Base-by-base conservation (phyloP, 2,797 vertebrate genomes). In the Sebastiscus tertius region DNA sequence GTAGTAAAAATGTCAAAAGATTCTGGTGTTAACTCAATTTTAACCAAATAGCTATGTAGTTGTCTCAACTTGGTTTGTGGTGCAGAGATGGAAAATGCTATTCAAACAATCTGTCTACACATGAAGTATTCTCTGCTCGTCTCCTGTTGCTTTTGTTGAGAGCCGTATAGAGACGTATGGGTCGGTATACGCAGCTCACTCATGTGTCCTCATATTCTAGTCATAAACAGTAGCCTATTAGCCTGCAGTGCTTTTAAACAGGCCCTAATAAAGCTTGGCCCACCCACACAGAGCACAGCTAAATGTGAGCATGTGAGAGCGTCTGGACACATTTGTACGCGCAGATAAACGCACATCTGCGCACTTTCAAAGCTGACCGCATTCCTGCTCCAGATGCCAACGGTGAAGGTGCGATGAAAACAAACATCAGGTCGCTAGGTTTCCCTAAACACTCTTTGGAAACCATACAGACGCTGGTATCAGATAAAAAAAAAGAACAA, bases 331-430 rank as follows among this genome's bases (percentile, higher is more conserved):
- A 77, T 84, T 80, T 64, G 79, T 46, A 60, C 5, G 54, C 60
- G 18, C 39, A 86, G 88, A 91, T 90, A 90, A 90, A 87, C 1
- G 31, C 76, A 88, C 86, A 90, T 92, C 88, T 92, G 89, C 55
- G 7, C 26, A 6, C 72, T 83, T 70, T 83, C 29, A 63, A 81
- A 82, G 31, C 75, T 31, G 8, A 8, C 20, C 2, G 42, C 79
- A 75, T 90, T 90, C 76, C 72, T 82, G 80, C 75, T 59, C 83
- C 89, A 93, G 90, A 89, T 90, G 91, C 83, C 66, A 82, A 88
- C 27, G 6, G 56, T 85, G 68, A 85, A 94, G 88, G 90, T 92
- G 89, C 83, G 84, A 90, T 87, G 80, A 83, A 93, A 92, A 86
- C 82, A 93, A 90, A 87, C 84, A 88, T 70, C 46, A 56, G 82